Percentiles rank a stretch among this genome's conserved stretches.
phyloP scores from a whole-genome alignment of 2,113 vertebrate genomes.

The Orthonyx spaldingii region DNA sequence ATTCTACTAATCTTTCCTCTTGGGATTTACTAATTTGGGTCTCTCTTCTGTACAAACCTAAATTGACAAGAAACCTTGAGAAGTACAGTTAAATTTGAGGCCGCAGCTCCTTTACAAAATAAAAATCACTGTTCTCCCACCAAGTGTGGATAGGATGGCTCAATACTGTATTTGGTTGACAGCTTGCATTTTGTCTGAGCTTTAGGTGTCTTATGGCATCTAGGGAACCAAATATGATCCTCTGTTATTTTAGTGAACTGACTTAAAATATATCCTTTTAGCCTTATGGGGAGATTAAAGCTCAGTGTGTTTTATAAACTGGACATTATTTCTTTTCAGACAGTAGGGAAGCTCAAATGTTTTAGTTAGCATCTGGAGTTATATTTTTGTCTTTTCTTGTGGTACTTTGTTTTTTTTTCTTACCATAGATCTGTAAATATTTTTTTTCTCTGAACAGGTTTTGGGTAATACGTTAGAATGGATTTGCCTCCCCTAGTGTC shows the following conservation, averaged over 20 bases:
- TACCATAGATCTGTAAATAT: neutral
- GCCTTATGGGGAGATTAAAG: neutral
- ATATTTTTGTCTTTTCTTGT: neutral
- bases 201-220: neutral
- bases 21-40: neutral
- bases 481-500: neutral
- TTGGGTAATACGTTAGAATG: neutral
- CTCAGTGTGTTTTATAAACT: neutral
- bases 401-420: neutral
- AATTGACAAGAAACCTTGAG: neutral
- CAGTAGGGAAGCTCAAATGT: neutral
- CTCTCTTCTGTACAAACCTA: neutral
- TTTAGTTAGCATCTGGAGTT: neutral
- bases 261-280: neutral
- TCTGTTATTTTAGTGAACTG: neutral
- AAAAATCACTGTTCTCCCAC: neutral
- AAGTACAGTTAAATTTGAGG: neutral
- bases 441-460: neutral
- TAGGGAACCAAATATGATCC: neutral
- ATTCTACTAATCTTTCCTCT: neutral
- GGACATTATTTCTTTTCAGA: neutral
- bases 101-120: neutral
- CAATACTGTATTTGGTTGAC: neutral
- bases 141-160: neutral
- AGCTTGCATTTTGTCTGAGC: conserved; percentile 20